phyloP scores from a whole-genome alignment of 1,140 invertebrate species.

The Tetramorium parvispinum region DNA sequence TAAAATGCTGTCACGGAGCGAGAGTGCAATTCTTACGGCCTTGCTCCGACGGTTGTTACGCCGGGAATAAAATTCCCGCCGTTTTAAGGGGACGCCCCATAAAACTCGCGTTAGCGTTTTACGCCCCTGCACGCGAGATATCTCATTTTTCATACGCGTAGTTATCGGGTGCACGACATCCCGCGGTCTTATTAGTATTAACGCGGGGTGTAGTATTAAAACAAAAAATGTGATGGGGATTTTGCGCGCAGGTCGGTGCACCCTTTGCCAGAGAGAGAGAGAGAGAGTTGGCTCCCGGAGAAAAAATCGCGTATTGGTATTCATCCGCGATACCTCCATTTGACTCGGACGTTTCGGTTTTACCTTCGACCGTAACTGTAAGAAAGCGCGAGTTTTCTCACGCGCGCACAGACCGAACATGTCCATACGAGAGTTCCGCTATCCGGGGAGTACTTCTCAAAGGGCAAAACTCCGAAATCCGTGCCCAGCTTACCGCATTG shows the following conservation, averaged over 20 bases:
- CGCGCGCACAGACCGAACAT: not conserved
- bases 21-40: conserved; percentile 23
- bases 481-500: conserved; percentile 2
- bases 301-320: conserved; percentile 32
- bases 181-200: conserved; percentile 29
- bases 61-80: conserved; percentile 36
- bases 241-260: too few species aligned
- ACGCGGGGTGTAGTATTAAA: conserved; percentile 5
- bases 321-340: not conserved
- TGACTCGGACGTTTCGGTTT: not conserved
- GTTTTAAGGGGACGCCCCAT: conserved; percentile 21
- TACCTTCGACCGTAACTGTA: not conserved
- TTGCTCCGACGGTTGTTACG: conserved; percentile 15
- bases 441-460: not conserved
- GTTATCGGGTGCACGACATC: not conserved
- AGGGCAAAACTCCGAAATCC: conserved; percentile 42
- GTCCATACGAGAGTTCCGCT: not conserved
- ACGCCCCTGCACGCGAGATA: not conserved
- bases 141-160: conserved; percentile 11
- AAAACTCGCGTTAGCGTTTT: conserved; percentile 39
- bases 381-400: not conserved
- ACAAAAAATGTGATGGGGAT: not conserved
- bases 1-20: conserved; percentile 8
- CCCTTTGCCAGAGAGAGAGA: too few species aligned
- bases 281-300: too few species aligned